Conservation (phyloP, 2,888 invertebrate genomes). For the Patella caerulea region DNA sequence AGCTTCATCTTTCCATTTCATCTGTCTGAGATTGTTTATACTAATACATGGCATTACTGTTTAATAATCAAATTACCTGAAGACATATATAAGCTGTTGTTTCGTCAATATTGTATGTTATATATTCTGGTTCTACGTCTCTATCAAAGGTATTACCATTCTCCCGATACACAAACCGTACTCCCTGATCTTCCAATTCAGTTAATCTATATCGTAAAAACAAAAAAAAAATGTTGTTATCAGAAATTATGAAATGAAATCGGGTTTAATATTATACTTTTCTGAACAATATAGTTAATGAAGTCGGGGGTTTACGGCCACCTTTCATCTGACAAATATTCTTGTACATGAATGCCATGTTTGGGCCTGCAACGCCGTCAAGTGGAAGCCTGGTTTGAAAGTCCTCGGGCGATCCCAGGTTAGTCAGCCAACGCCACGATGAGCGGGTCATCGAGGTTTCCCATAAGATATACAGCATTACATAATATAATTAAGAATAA, state of each 20-base stretch:
- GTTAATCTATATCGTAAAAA: neutral
- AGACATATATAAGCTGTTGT: conserved; percentile 32
- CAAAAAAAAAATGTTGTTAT: too few species aligned
- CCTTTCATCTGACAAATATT: too few species aligned
- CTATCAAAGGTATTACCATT: conserved; percentile 32
- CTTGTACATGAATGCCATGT: too few species aligned
- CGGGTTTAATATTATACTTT: too few species aligned
- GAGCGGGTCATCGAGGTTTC: neutral
- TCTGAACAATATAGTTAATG: too few species aligned
- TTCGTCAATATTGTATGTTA: conserved; percentile 31
- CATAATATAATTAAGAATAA: too few species aligned
- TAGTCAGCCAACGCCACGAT: neutral
- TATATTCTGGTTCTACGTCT: conserved; percentile 40
- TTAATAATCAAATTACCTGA: conserved; percentile 23
- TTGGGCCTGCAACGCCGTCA: neutral
- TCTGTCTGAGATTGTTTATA: too few species aligned
- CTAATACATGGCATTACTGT: too few species aligned
- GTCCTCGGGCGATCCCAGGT: conserved; percentile 8
- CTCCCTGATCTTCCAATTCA: conserved; percentile 23
- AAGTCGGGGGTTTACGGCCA: too few species aligned
- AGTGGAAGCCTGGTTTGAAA: neutral
- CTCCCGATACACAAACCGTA: conserved; percentile 29
- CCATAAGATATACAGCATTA: neutral
- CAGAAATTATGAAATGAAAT: too few species aligned
- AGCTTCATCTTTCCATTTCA: too few species aligned